Evolutionary conservation across 2,797 vertebrate genomes (phyloP), one percentile per base, ranked within the genome.

Genomic region (Melanogrammus aeglefinus): DNA sequence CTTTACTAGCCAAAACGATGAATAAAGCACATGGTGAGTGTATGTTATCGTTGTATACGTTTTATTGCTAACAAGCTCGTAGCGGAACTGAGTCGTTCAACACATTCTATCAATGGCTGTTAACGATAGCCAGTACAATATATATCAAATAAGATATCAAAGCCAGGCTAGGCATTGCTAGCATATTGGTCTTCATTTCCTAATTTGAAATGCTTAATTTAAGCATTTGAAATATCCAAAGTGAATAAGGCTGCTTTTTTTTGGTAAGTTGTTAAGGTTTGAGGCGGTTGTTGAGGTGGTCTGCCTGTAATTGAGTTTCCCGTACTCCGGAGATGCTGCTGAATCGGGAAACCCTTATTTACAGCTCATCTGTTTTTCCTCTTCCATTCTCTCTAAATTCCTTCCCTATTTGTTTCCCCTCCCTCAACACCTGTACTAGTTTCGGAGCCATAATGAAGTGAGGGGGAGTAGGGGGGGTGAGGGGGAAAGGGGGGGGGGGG

Each of bases 331-430:
- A 4, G 41, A 44, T 13, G 41, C 41, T 44, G 41, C 0, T 44
- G 41, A 44, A 44, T 44, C 41, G 2, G 41, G 41, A 44, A 44
- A 44, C 13, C 41, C 41, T 14, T 44, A 44, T 44, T 13, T 44
- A 66, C 4, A 66, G n/a, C n/a, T 21, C 3, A 66, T 66, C 63
- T 24, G 6, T 66, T n/a, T 18, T 63, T n/a, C 78, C 69, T 51
- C 76, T 82, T 33, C 86, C 86, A 0, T 72, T 86, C 24, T 74
- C 10, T 79, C 81, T 73, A n/a, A 33, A 33, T 39, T 73, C 16
- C 10, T 39, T 9, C 8, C 27, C 29, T 51, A 7, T 73, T 33
- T 77, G 3, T 47, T 63, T 80, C 85, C 51, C 51, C 29, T 77
- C 84, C 82, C 81, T 76, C 13, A 77, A 41, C 74, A 72, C 29